A percentile compares a stretch with the other conserved stretches of the same genome.
phyloP scores from a whole-genome alignment of 1,140 invertebrate genomes.

The Arctopsyche grandis region DNA sequence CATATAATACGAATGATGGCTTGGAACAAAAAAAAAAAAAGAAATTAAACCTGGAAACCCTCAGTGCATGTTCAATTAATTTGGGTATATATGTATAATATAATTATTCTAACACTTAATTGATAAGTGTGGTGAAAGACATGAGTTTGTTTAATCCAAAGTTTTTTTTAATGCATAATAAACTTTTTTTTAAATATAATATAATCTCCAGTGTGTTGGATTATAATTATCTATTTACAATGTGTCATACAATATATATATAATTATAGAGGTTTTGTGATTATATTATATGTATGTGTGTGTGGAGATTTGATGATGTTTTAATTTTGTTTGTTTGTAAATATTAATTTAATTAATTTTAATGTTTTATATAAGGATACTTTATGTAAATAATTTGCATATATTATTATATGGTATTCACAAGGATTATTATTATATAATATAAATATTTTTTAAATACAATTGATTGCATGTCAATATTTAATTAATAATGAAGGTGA shows the following conservation, averaged over 20 bases:
- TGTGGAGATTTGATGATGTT: too few species aligned
- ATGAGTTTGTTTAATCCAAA: constrained; percentile 31
- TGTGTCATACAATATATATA: constrained; percentile 33
- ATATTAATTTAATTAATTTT: too few species aligned
- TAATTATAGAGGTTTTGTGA: too few species aligned
- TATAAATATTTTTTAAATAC: too few species aligned
- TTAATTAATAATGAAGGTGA: too few species aligned
- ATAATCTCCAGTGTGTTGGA: constrained; percentile 35
- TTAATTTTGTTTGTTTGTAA: too few species aligned
- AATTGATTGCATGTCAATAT: constrained; percentile 14
- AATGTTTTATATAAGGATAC: too few species aligned
- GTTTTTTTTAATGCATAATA: not conserved
- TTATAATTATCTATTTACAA: not conserved
- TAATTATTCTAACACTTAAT: not conserved
- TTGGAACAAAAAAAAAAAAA: too few species aligned
- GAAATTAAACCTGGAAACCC: constrained; percentile 35
- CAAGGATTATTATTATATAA: too few species aligned
- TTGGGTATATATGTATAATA: not conserved
- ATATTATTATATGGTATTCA: too few species aligned
- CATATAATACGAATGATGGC: constrained; percentile 38
- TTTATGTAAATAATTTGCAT: too few species aligned
- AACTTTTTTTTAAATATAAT: not conserved
- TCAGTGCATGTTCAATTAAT: constrained; percentile 1
- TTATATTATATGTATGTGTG: too few species aligned
- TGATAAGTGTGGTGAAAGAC: not conserved